Conservation (phyloP, 1,140 invertebrate genomes). For the Pantala flavescens region DNA sequence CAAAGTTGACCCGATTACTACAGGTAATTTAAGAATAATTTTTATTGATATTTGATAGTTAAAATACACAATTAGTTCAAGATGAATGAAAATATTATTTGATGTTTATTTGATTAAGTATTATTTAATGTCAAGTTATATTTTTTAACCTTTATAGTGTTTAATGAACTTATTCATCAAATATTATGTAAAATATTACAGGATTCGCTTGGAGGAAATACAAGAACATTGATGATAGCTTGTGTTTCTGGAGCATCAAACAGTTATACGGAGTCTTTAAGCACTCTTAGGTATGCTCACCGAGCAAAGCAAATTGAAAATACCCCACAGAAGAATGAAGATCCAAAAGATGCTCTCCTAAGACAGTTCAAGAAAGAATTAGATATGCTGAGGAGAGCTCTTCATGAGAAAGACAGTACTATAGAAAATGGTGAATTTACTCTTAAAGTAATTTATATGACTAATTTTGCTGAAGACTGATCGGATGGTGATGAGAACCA, state of each 20-base stretch:
- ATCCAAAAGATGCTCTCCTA: constrained; percentile 84
- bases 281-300: constrained; percentile 78
- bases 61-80: no score
- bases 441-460: no score
- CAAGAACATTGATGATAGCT: constrained; percentile 89
- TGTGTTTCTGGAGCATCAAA: constrained; percentile 80
- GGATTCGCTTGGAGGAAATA: constrained; percentile 91
- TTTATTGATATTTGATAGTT: constrained; percentile 22
- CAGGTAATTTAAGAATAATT: constrained; percentile 43
- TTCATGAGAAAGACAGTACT: neutral
- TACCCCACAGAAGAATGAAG: constrained; percentile 85
- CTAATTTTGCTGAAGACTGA: no score
- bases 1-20: constrained; percentile 80
- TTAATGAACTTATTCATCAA: no score
- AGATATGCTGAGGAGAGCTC: constrained; percentile 49
- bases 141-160: neutral
- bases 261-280: constrained; percentile 85
- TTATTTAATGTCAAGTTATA: constrained; percentile 8
- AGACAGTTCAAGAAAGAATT: constrained; percentile 83
- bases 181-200: constrained; percentile 23
- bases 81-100: no score
- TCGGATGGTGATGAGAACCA: no score
- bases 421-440: no score
- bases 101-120: constrained; percentile 22
- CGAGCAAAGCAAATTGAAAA: constrained; percentile 90